Base-by-base conservation (phyloP, 2,113 vertebrate species). In the Cercocebus atys region DNA sequence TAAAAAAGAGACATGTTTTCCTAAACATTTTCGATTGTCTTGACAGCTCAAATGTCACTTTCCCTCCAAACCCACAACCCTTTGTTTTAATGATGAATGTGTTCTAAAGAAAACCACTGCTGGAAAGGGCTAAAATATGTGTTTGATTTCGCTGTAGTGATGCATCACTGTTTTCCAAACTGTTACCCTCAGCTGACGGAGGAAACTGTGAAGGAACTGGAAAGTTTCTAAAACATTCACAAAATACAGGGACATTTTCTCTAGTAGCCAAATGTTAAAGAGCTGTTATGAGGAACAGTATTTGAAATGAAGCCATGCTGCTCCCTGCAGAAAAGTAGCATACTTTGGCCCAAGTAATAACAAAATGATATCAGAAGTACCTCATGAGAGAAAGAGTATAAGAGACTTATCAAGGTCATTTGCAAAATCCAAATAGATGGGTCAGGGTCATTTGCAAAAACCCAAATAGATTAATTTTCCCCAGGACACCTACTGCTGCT, bases 11-110 rank as follows among this genome's bases (percentile, higher is more conserved):
- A 89, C 52, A 35, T 57, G 55, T 82, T 95, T 95, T 86, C 87
- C 68, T 75, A 90, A 91, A 88, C 75, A 89, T 89, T 93, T 92
- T 43, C 14, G 47, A 16, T 45, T 66, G 25, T 55, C 73, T 89
- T 72, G 86, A 96, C 88, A 97, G 88, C 47, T 96, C 78, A n/a
- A 30, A 40, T 57, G 59, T 95, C 45, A 14, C 55, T 89, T 78
- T 64, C 50, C 68, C 80, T 38, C 66, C 30, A 93, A 83, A 70
- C 20, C 78, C 96, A 61, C 59, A 70, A 10, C 8, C 32, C 68
- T 97, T 97, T 87, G 92, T 97, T 95, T 88, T 83, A 27, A 93
- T 12, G 79, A 94, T 88, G 55, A 95, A 43, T 8, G 30, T 88
- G 43, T 94, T 70, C 73, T 94, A 30, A 66, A 81, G 95, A 87